Evolutionary conservation across 2,888 invertebrate genomes (phyloP).

Genomic region (Ditylenchus weischeri): DNA sequence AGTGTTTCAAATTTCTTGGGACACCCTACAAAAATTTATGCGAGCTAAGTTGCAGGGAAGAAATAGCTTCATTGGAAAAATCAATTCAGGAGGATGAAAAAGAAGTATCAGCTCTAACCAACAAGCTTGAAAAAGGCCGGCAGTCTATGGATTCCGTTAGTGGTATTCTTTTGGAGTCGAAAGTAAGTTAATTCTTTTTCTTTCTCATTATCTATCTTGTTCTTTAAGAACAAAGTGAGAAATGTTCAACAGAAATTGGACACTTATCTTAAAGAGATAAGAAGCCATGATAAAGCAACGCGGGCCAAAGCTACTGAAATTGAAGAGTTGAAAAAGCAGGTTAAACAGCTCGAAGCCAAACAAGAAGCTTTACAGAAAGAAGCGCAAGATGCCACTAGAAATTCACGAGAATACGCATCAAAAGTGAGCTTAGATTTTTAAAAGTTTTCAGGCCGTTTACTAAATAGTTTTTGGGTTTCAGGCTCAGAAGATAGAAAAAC

Average conservation of each 20-base stretch:
- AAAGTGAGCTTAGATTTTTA: constrained; percentile 20
- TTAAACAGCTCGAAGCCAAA: constrained; percentile 27
- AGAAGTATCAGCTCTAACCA: constrained; percentile 12
- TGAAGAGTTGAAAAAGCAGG: constrained; percentile 27
- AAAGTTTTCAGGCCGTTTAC: background rate
- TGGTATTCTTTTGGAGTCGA: constrained; percentile 16
- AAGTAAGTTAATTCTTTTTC: constrained; percentile 9
- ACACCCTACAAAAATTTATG: background rate
- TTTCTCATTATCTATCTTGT: background rate
- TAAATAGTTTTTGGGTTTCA: background rate
- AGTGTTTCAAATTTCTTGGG: too few relatives aligned
- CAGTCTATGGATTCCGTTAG: constrained; percentile 11
- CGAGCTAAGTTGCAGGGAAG: constrained; percentile 22
- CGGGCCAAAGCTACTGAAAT: constrained; percentile 28
- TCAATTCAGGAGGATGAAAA: constrained; percentile 25
- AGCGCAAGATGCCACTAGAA: constrained; percentile 21
- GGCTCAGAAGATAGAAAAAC: constrained; percentile 19
- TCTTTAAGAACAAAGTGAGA: constrained; percentile 17
- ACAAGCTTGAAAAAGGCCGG: constrained; percentile 9
- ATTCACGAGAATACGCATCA: constrained; percentile 21
- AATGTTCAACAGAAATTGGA: constrained; percentile 23
- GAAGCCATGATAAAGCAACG: constrained; percentile 20
- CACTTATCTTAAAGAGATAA: constrained; percentile 22
- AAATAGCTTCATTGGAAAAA: constrained; percentile 25
- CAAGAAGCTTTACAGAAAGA: constrained; percentile 14